Evolutionary conservation across 2,797 vertebrate species (phyloP).

Genomic region (Ciconia nigra): DNA sequence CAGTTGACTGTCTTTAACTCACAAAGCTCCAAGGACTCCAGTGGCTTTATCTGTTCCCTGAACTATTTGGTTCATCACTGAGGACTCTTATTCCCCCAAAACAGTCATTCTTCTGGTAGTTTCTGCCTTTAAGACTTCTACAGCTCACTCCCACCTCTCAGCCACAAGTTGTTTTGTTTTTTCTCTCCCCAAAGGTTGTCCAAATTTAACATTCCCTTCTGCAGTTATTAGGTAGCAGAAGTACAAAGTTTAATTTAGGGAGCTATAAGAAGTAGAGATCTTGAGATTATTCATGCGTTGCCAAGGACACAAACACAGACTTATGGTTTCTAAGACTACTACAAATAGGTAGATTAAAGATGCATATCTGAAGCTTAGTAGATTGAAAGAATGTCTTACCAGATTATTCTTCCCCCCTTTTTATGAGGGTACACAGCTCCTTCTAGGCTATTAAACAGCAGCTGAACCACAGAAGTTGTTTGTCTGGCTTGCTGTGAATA

Average conservation of each 20-base stretch:
- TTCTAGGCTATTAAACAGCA: not conserved
- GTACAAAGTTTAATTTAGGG: constrained; percentile 7
- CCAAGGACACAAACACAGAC: not conserved
- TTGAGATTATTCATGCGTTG: constrained; percentile 7
- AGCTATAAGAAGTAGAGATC: constrained; percentile 5
- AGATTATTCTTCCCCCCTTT: not conserved
- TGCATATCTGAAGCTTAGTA: not conserved
- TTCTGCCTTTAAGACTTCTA: not conserved
- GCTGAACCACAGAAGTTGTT: not conserved
- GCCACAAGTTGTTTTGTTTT: not conserved
- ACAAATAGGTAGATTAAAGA: constrained; percentile 10
- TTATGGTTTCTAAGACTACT: not conserved
- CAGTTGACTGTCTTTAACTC: not conserved
- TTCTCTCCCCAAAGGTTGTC: not conserved
- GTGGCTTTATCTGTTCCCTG: not conserved
- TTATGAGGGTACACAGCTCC: not conserved
- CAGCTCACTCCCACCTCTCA: not conserved
- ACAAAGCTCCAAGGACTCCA: not conserved
- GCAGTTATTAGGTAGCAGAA: not conserved
- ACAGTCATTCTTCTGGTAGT: not conserved
- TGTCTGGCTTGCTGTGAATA: not conserved
- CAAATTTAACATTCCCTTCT: constrained; percentile 2
- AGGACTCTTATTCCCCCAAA: not conserved
- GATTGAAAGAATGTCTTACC: not conserved
- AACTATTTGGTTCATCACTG: not conserved